Percentiles rank a stretch among this genome's conserved stretches.
phyloP scores from a whole-genome alignment of 2,888 invertebrate species.

The Laothoe populi region DNA sequence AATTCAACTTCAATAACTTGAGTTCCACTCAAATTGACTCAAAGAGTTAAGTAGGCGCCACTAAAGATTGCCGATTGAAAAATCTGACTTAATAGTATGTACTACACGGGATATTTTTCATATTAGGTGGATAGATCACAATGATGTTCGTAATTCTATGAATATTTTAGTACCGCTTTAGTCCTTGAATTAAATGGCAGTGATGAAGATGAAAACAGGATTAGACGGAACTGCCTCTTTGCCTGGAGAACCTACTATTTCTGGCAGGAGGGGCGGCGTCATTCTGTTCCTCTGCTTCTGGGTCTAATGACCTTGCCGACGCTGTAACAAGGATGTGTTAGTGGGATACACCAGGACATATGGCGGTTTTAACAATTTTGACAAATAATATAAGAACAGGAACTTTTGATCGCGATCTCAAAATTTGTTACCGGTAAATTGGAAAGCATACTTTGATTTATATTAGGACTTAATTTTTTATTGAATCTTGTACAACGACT shows the following conservation, averaged over 20 bases:
- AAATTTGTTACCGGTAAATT: slow-evolving; percentile 2
- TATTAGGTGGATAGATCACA: slow-evolving; percentile 17
- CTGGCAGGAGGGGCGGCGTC: slow-evolving; percentile 61
- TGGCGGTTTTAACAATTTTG: neutral
- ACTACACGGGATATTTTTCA: neutral
- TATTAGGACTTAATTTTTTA: slow-evolving; percentile 20
- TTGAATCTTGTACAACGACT: slow-evolving; percentile 4
- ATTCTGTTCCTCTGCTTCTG: slow-evolving; percentile 64
- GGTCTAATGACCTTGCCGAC: slow-evolving; percentile 63
- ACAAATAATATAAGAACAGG: neutral
- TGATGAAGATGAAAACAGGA: slow-evolving; percentile 35
- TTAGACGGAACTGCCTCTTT: slow-evolving; percentile 57
- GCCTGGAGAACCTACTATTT: slow-evolving; percentile 60
- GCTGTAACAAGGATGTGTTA: slow-evolving; percentile 50
- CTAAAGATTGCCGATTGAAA: slow-evolving; percentile 1
- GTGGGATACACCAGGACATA: neutral
- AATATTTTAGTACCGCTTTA: slow-evolving; percentile 26
- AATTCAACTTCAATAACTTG: slow-evolving; percentile 54
- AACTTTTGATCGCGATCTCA: slow-evolving; percentile 1
- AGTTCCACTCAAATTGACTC: slow-evolving; percentile 20
- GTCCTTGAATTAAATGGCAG: slow-evolving; percentile 24
- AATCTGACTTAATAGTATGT: neutral
- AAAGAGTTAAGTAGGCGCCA: slow-evolving; percentile 20
- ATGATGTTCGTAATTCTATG: slow-evolving; percentile 10
- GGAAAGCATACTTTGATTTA: slow-evolving; percentile 18